Base-by-base conservation (phyloP, 2,113 vertebrate genomes). In the Trinectes maculatus region DNA sequence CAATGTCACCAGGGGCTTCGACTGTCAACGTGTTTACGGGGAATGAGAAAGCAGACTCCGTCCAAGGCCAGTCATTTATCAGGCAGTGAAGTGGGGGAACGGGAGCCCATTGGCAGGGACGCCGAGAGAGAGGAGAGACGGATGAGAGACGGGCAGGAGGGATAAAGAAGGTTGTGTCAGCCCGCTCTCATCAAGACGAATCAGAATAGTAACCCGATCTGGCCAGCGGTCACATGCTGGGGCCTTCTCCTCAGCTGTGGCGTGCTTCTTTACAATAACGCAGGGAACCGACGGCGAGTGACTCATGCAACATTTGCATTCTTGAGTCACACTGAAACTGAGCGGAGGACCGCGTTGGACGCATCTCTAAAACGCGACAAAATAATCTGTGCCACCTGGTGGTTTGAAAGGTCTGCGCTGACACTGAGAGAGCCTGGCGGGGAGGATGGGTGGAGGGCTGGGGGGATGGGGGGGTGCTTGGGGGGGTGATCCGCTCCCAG, bases 401-500 rank as follows among this genome's bases (percentile, higher is more conserved):
- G n/a, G n/a, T n/a, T n/a, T n/a, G n/a, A n/a, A n/a, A n/a, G n/a
- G n/a, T n/a, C n/a, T n/a, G n/a, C n/a, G n/a, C n/a, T n/a, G n/a
- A n/a, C n/a, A n/a, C n/a, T 31, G 29, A 4, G 8, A 8, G 29
- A 8, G 29, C 29, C 29, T 31, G 8, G 29, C 29, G 8, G 29
- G 8, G 4, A 31, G 29, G 29, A 31, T 31, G 43, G 9, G 43
- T 5, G 47, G 13, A 5, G 1, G 15, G 47, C 3, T n/a, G n/a
- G 28, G 4, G 7, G 58, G 53, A 37, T 4, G 26, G 54, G 10
- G 39, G 65, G 52, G 70, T 46, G 54, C 40, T 74, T 48, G 31
- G 55, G 67, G n/a, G 77, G 56, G 68, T 73, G 83, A 86, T 82
- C 79, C 46, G 3, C 71, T 56, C 57, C 8, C 79, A 90, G 89